These are phyloP conservation scores for Esox niger DNA, from an alignment of 2,113 vertebrate species.

Conservation along the genomic window DNA sequence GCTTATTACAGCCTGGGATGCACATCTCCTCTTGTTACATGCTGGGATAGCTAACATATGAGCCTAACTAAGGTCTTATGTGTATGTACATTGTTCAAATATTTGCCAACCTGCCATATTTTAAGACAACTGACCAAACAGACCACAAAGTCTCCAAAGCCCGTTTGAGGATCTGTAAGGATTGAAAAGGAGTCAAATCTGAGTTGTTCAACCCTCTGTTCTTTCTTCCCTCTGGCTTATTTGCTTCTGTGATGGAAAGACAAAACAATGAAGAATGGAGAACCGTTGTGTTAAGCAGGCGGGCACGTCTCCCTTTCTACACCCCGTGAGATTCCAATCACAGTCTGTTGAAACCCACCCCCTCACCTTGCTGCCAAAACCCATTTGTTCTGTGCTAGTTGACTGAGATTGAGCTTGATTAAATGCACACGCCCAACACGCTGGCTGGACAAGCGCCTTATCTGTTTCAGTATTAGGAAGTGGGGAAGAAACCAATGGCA, in stretches of 20 bases:
- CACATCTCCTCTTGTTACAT: too few relatives aligned
- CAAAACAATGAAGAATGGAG: conserved; percentile 45
- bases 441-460: conserved; percentile 49
- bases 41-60: too few relatives aligned
- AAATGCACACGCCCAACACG: conserved; percentile 52
- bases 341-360: conserved; percentile 37
- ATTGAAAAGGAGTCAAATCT: not conserved
- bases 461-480: conserved; percentile 52
- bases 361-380: conserved; percentile 45
- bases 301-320: conserved; percentile 27
- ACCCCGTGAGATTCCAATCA: conserved; percentile 39
- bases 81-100: too few relatives aligned
- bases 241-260: conserved; percentile 32
- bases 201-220: not conserved
- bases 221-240: not conserved
- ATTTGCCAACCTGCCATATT: too few relatives aligned
- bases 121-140: too few relatives aligned
- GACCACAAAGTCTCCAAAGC: too few relatives aligned
- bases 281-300: conserved; percentile 24
- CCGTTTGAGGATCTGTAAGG: not conserved
- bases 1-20: not conserved
- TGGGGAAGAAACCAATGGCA: conserved; percentile 57
- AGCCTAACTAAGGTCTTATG: too few relatives aligned
- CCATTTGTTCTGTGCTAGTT: conserved; percentile 53
- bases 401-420: conserved; percentile 51